phyloP scores from a whole-genome alignment of 1,140 invertebrate genomes.

The Apis laboriosa region DNA sequence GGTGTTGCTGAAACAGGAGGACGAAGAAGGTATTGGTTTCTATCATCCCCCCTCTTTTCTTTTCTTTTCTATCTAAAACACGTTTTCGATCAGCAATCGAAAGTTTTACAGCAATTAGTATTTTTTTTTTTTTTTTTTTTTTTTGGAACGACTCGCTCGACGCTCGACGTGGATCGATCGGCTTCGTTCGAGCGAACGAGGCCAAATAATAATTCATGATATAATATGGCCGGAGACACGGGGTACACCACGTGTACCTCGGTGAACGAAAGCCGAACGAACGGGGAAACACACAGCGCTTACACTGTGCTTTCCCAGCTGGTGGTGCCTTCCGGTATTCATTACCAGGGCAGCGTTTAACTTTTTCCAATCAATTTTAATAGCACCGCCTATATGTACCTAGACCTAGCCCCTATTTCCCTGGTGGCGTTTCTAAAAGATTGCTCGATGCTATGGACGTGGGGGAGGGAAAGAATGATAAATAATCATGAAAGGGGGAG shows the following conservation, averaged over 20 bases:
- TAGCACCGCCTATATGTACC: background rate
- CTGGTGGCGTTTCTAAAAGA: background rate
- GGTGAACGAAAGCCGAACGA: slow-evolving; percentile 27
- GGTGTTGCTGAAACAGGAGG: slow-evolving; percentile 85
- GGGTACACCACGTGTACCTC: slow-evolving; percentile 4
- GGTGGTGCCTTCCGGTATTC: background rate
- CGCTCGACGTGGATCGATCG: background rate
- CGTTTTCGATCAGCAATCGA: slow-evolving; percentile 27
- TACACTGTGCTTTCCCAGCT: slow-evolving; percentile 14
- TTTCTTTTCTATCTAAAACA: no score
- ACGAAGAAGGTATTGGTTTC: slow-evolving; percentile 83
- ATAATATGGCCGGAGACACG: slow-evolving; percentile 24
- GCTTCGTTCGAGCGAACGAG: slow-evolving; percentile 34
- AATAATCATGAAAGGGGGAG: background rate
- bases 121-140: no score
- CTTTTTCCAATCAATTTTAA: slow-evolving; percentile 6
- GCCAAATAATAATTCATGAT: slow-evolving; percentile 58
- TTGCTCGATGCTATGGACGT: background rate
- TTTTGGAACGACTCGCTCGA: slow-evolving; percentile 31
- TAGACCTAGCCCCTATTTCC: background rate
- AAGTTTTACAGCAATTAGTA: background rate
- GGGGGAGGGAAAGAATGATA: background rate
- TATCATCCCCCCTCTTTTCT: no score
- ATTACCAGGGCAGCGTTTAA: background rate
- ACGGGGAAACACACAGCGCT: background rate